Evolutionary conservation across 2,797 vertebrate genomes (phyloP).

Genomic region (Cephalopachus bancanus): DNA sequence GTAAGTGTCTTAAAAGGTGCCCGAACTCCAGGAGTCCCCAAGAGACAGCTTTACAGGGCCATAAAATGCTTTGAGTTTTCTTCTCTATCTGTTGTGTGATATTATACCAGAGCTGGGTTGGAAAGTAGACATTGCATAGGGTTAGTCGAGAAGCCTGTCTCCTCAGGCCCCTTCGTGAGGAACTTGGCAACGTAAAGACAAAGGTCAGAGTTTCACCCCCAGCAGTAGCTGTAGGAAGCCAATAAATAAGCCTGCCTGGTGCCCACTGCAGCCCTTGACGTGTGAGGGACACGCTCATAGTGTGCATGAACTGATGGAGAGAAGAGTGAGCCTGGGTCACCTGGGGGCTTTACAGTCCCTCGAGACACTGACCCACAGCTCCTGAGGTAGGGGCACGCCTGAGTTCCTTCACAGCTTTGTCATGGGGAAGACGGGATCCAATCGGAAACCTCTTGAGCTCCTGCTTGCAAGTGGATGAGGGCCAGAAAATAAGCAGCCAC

Average conservation of each 20-base stretch:
- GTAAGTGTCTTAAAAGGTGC: no score
- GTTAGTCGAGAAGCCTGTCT: no score
- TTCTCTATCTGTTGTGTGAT: no score
- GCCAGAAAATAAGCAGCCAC: neutral
- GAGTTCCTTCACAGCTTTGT: neutral
- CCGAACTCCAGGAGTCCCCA: no score
- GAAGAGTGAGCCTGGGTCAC: neutral
- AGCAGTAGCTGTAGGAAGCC: neutral
- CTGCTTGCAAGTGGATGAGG: neutral
- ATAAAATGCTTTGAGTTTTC: no score
- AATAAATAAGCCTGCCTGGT: neutral
- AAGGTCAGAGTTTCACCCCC: no score
- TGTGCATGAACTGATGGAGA: neutral
- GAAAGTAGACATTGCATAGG: no score
- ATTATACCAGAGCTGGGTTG: no score
- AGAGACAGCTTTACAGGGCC: no score
- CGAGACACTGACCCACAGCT: neutral
- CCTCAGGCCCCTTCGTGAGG: no score
- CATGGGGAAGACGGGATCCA: neutral
- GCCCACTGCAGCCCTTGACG: neutral
- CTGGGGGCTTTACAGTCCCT: neutral
- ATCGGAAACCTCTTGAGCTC: slow-evolving; percentile 16
- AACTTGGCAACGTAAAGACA: no score
- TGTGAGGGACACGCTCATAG: no score
- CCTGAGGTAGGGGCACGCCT: neutral